Percentiles rank a stretch among this genome's conserved stretches.
phyloP scores from a whole-genome alignment of 2,888 invertebrate species.

The Mallateleia sp. region DNA sequence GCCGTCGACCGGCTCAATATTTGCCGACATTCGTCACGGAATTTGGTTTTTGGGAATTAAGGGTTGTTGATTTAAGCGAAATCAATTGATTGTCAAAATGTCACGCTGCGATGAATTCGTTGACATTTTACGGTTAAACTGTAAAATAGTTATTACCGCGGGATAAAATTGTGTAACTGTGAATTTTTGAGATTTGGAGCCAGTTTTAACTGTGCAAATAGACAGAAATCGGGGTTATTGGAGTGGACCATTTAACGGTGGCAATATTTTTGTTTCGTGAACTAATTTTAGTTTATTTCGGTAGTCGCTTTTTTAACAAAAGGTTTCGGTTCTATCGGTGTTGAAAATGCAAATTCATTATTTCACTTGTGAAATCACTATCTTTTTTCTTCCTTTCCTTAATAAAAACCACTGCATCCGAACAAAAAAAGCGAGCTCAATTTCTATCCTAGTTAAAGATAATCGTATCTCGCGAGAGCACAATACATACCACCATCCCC shows the following conservation, averaged over 20 bases:
- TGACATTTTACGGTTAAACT: no score
- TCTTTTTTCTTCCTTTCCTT: background rate
- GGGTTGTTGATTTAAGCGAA: slow-evolving; percentile 6
- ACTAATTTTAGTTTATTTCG: no score
- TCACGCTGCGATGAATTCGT: no score
- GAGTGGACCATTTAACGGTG: no score
- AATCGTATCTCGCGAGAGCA: slow-evolving; percentile 13
- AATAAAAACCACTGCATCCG: background rate
- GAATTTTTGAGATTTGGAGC: no score
- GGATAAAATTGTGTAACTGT: no score
- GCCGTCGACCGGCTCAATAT: no score
- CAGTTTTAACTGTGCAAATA: no score
- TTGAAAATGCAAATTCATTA: background rate
- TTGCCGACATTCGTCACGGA: background rate
- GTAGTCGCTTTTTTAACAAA: no score
- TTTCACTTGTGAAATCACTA: background rate
- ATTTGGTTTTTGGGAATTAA: slow-evolving; percentile 15
- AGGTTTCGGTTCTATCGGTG: background rate
- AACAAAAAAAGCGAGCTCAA: slow-evolving; percentile 1
- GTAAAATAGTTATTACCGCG: no score
- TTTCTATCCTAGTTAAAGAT: slow-evolving; percentile 4
- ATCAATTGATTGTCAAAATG: slow-evolving; percentile 22
- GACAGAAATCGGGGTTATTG: no score
- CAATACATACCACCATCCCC: slow-evolving; percentile 14
- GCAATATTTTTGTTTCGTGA: no score